Base-by-base conservation (phyloP, 2,113 vertebrate species). In the Sorex fumeus region DNA sequence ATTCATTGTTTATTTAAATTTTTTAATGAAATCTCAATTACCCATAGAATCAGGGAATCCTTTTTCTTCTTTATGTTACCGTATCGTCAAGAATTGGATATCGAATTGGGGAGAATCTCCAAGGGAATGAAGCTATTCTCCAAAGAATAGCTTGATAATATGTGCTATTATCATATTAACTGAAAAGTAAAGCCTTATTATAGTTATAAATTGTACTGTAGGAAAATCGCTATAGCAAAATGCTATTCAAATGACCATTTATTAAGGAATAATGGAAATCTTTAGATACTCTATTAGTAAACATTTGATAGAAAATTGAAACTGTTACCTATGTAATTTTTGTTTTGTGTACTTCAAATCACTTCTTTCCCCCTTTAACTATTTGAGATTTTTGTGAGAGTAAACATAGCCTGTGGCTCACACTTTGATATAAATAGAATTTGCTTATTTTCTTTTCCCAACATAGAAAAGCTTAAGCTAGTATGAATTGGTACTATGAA, bases 1-100 rank as follows among this genome's bases (percentile, higher is more conserved):
- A 87, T 13, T 34, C 43, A 90, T 78, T 94, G 86, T 67, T 94
- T 91, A 81, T 53, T 77, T 79, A 88, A 88, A 15, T 50, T 74
- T 89, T 90, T 79, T 34, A 96, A 79, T 85, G 74, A 92, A 93
- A 93, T 82, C 34, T 91, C 90, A 95, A 91, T 91, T 89, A 75
- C 27, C 53, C 47, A 78, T 91, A 91, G 84, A 89, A 95, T 57
- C 0, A 4, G 79, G 47, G 81, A 75, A 40, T 12, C 8, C 23
- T 86, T 93, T 91, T 94, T 90, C 45, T 94, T 87, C 75, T 85
- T 90, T 86, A 60, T 23, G 32, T 50, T 74, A 57, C 32, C 93
- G 80, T 5, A 47, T 82, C 74, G 81, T 5, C 82, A 70, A 81
- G 86, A 96, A 45, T 80, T 94, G 74, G 88, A 97, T 83, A 93